Evolutionary conservation across 2,888 invertebrate species (phyloP).

Genomic region (Drosophila nigritarsus): DNA sequence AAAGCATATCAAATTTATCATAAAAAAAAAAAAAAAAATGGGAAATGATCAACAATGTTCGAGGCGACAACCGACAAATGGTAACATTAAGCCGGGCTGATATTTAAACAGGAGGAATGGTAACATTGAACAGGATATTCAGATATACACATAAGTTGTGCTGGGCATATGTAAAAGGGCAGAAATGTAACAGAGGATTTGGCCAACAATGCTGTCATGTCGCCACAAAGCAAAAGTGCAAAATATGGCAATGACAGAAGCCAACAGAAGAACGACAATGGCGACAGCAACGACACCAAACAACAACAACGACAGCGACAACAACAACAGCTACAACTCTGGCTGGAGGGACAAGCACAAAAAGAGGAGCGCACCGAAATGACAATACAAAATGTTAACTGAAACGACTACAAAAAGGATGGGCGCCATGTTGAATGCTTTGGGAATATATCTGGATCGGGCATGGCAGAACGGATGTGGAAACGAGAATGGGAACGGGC

Average conservation of each 20-base stretch:
- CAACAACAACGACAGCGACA: slow-evolving; percentile 7
- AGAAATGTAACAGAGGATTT: slow-evolving; percentile 24
- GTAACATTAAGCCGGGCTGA: not conserved
- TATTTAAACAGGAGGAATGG: not conserved
- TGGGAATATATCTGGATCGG: slow-evolving; percentile 56
- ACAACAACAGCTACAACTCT: slow-evolving; percentile 11
- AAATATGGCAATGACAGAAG: slow-evolving; percentile 68
- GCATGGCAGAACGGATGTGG: slow-evolving; percentile 3
- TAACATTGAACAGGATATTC: not conserved
- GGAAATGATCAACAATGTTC: not conserved
- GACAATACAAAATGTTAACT: slow-evolving; percentile 45
- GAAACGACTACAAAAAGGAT: slow-evolving; percentile 56
- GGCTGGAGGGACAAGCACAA: slow-evolving; percentile 11
- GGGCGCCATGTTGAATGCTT: slow-evolving; percentile 60
- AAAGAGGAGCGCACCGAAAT: slow-evolving; percentile 17
- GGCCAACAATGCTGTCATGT: slow-evolving; percentile 29
- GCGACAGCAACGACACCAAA: slow-evolving; percentile 9
- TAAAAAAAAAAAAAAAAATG: not conserved
- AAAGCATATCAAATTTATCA: not conserved
- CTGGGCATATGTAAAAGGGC: not conserved
- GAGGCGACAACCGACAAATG: not conserved
- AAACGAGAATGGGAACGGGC: not conserved
- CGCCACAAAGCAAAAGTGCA: slow-evolving; percentile 54
- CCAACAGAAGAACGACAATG: slow-evolving; percentile 25
- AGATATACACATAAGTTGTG: not conserved